A percentile compares a stretch with the other conserved stretches of the same genome.
Conservation (phyloP, 2,888 invertebrate species). For the Entomobrya proxima region DNA sequence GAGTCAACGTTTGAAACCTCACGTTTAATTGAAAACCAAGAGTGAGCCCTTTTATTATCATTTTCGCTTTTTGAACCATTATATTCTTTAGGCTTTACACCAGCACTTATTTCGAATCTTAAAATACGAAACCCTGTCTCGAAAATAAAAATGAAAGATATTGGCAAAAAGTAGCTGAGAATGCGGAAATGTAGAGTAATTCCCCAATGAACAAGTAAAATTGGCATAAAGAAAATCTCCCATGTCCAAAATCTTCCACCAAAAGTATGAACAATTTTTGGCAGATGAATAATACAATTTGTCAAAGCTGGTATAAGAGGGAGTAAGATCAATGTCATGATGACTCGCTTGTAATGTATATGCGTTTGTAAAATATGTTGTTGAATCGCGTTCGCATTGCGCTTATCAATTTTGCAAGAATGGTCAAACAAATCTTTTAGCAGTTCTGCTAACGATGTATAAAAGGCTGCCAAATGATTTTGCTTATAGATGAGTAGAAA, state of each 20-base stretch:
- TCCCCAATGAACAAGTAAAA: background rate
- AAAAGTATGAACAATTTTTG: background rate
- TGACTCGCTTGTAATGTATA: background rate
- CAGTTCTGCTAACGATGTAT: background rate
- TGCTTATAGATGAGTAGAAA: background rate
- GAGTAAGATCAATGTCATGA: background rate
- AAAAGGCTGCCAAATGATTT: background rate
- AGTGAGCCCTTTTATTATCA: background rate
- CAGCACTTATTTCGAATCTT: background rate
- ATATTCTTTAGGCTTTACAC: background rate
- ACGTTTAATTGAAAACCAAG: background rate
- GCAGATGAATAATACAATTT: background rate
- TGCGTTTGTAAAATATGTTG: background rate
- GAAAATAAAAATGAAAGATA: constrained; percentile 8
- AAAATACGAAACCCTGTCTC: background rate
- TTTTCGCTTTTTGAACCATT: background rate
- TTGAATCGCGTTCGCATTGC: background rate
- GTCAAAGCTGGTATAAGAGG: background rate
- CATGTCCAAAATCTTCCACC: background rate
- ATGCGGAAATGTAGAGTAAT: background rate
- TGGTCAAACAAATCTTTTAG: background rate
- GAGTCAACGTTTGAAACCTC: background rate
- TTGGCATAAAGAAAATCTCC: background rate
- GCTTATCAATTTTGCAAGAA: background rate
- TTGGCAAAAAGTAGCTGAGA: background rate